These are phyloP conservation scores for Lophura swinhoii DNA, from an alignment of 2,797 vertebrate genomes.

Conservation along the genomic window DNA sequence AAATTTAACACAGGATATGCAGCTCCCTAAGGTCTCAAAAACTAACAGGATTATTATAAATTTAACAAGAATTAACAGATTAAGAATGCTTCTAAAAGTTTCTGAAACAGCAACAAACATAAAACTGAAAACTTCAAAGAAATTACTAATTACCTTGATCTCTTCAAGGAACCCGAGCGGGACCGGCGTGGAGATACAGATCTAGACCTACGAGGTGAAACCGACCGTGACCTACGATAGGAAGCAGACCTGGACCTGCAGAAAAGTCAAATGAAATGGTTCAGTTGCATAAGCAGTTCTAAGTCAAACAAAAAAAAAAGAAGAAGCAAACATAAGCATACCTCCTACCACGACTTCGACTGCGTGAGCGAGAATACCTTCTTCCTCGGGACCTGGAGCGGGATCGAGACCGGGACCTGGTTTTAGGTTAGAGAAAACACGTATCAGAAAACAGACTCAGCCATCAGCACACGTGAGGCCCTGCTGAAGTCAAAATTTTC, in stretches of 20 bases:
- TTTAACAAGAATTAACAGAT: not conserved
- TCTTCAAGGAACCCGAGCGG: conserved; percentile 84
- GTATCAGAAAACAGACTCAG: conserved; percentile 62
- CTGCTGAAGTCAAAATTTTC: conserved; percentile 72
- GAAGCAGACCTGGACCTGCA: conserved; percentile 87
- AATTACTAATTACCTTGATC: conserved; percentile 80
- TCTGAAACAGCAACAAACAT: accelerated
- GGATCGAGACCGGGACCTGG: conserved; percentile 84
- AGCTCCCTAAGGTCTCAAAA: not conserved
- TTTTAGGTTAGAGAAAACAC: conserved; percentile 74
- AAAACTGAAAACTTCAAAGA: accelerated
- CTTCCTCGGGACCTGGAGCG: conserved; percentile 85
- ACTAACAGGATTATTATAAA: accelerated
- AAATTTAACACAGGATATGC: not conserved
- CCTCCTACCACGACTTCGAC: conserved; percentile 86
- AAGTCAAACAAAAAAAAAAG: not conserved
- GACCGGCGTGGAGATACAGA: conserved; percentile 81
- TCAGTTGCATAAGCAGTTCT: not conserved
- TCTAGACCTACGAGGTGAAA: conserved; percentile 85
- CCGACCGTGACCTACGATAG: conserved; percentile 82
- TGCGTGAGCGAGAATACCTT: conserved; percentile 82
- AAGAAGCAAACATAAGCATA: conserved; percentile 30
- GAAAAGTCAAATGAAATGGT: not conserved
- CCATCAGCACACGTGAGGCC: conserved; percentile 44
- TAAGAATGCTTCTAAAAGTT: not conserved